Percentiles rank a stretch among this genome's conserved stretches.
phyloP scores from a whole-genome alignment of 2,113 vertebrate genomes.

The Actinemys pallida region DNA sequence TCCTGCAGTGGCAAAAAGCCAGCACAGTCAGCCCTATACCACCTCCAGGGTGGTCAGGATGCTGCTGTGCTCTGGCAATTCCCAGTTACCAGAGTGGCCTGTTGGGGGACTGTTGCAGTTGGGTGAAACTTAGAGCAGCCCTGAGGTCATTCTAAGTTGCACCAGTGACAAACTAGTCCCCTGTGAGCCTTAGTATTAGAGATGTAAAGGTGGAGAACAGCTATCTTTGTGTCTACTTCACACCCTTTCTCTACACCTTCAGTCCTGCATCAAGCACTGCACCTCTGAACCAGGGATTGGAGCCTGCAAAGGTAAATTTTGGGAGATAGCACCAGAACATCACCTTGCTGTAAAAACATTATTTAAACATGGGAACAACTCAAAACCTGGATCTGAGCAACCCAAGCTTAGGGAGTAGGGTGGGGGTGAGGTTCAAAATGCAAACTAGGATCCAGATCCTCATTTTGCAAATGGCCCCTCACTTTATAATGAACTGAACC shows the following conservation, averaged over 20 bases:
- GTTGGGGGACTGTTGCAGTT: not conserved
- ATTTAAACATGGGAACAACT: rapidly evolving
- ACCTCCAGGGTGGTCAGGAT: not conserved
- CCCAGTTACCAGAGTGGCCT: not conserved
- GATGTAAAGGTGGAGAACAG: not conserved
- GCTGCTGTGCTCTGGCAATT: not conserved
- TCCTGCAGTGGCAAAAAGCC: not conserved
- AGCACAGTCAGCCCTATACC: not conserved
- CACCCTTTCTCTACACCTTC: not conserved
- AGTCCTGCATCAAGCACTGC: not conserved
- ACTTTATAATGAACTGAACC: not conserved
- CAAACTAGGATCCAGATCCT: not conserved
- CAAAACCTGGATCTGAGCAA: not conserved
- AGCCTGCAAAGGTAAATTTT: not conserved
- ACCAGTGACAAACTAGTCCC: not conserved
- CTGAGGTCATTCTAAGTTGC: not conserved
- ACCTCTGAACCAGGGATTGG: not conserved
- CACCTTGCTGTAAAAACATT: not conserved
- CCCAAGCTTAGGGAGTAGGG: not conserved
- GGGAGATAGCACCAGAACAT: not conserved
- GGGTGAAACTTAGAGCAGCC: not conserved
- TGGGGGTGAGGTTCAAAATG: not conserved
- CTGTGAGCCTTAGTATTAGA: not conserved
- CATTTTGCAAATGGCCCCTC: rapidly evolving
- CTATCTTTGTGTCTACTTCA: not conserved